A percentile compares a stretch with the other conserved stretches of the same genome.
Conservation (phyloP, 2,888 invertebrate species). For the Uropetala carovei region DNA sequence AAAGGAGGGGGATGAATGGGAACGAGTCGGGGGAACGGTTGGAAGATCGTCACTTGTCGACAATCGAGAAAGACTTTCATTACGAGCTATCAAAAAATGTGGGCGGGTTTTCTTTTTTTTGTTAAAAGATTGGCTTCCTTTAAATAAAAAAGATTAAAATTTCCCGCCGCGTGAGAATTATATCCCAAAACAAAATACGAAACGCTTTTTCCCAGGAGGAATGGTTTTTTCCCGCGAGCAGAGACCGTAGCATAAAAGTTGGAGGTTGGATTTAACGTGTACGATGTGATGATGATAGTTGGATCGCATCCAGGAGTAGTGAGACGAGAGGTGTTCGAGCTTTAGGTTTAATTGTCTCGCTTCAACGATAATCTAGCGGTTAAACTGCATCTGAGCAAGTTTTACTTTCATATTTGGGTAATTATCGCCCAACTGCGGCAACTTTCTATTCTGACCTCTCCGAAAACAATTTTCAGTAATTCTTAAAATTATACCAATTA, state of each 20-base stretch:
- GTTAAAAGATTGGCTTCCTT: neutral
- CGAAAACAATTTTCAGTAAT: too few species aligned
- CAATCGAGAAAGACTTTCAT: constrained; percentile 24
- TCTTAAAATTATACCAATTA: too few species aligned
- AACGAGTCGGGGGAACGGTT: too few species aligned
- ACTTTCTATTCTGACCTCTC: too few species aligned
- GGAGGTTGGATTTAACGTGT: neutral
- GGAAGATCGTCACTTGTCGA: constrained; percentile 15
- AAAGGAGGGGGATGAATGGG: too few species aligned
- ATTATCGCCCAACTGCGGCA: too few species aligned
- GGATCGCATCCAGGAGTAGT: neutral
- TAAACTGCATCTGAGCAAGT: too few species aligned
- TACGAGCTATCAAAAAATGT: neutral
- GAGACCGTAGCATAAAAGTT: neutral
- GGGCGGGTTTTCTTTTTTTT: neutral
- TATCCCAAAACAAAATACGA: neutral
- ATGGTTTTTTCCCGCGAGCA: neutral
- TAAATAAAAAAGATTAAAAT: neutral
- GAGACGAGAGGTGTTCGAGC: too few species aligned
- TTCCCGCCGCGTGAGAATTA: too few species aligned
- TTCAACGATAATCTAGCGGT: too few species aligned
- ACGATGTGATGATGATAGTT: neutral
- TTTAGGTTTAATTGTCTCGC: too few species aligned
- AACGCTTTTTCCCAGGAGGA: neutral
- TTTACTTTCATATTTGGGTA: too few species aligned